A percentile compares a stretch with the other conserved stretches of the same genome.
Conservation (phyloP, 1,140 invertebrate species). For the Drosophila elegans region DNA sequence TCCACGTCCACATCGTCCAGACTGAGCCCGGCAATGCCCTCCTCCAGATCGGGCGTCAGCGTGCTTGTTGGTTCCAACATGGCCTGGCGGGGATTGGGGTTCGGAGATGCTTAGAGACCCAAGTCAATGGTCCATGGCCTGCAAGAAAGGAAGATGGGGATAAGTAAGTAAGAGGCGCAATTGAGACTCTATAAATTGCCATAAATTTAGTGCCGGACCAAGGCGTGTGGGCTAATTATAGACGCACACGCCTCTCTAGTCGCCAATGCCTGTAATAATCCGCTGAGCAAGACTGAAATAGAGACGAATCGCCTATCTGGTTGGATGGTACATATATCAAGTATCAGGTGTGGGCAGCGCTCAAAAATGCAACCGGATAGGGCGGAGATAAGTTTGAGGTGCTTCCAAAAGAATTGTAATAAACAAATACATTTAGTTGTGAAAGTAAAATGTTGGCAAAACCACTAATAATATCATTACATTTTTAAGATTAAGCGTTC, state of each 20-base stretch:
- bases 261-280: slow-evolving; percentile 8
- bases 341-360: slow-evolving; percentile 23
- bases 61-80: slow-evolving; percentile 60
- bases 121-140: slow-evolving; percentile 68
- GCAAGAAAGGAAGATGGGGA: slow-evolving; percentile 19
- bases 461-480: neutral
- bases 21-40: slow-evolving; percentile 38
- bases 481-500: too few relatives aligned
- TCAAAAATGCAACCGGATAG: slow-evolving; percentile 9
- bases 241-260: slow-evolving; percentile 16
- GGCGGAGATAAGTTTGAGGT: neutral
- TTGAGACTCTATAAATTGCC: slow-evolving; percentile 27
- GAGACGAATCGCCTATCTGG: slow-evolving; percentile 9
- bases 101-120: slow-evolving; percentile 3
- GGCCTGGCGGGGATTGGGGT: slow-evolving; percentile 6
- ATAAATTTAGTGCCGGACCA: slow-evolving; percentile 35
- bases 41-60: slow-evolving; percentile 50
- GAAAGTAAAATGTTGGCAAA: neutral
- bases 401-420: neutral
- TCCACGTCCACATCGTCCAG: slow-evolving; percentile 68
- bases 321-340: slow-evolving; percentile 1
- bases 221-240: slow-evolving; percentile 47
- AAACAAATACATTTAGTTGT: neutral
- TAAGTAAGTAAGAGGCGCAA: slow-evolving; percentile 26
- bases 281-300: slow-evolving; percentile 16